A percentile compares a stretch with the other conserved stretches of the same genome.
Conservation (phyloP, 1,140 invertebrate genomes). For the Nephila pilipes region DNA sequence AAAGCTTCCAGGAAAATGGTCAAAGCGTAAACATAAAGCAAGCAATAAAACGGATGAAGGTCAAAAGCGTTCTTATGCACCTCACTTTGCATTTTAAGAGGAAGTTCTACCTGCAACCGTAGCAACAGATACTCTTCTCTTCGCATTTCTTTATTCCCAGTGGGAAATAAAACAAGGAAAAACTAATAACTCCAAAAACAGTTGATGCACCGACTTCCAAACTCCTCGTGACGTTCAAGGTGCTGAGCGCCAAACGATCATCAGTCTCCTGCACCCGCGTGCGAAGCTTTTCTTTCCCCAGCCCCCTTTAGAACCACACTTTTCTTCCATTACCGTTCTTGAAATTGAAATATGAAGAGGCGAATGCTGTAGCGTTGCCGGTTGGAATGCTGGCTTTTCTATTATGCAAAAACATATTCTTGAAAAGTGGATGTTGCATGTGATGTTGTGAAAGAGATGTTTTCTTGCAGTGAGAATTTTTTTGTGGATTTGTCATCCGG, state of each 20-base stretch:
- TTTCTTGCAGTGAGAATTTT: background rate
- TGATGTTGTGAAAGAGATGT: background rate
- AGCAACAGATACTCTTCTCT: background rate
- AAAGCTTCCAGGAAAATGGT: background rate
- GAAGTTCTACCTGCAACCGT: background rate
- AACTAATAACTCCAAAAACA: constrained; percentile 27
- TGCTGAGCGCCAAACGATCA: constrained; percentile 63
- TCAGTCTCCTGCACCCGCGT: constrained; percentile 17
- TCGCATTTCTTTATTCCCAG: background rate
- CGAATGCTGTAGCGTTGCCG: background rate
- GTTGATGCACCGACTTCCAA: constrained; percentile 37
- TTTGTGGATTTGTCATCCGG: background rate
- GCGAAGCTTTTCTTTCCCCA: background rate
- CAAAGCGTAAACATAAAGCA: background rate
- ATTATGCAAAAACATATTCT: constrained; percentile 22
- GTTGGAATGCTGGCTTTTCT: background rate
- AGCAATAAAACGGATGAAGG: background rate
- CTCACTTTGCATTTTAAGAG: constrained; percentile 16
- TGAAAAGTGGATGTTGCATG: background rate
- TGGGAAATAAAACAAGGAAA: constrained; percentile 3
- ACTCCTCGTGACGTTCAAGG: constrained; percentile 48
- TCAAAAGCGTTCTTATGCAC: background rate
- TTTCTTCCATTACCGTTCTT: constrained; percentile 12
- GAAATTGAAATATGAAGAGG: constrained; percentile 53
- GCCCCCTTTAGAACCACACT: background rate